phyloP scores from a whole-genome alignment of 2,888 invertebrate genomes.

The Ditylenchus weischeri region DNA sequence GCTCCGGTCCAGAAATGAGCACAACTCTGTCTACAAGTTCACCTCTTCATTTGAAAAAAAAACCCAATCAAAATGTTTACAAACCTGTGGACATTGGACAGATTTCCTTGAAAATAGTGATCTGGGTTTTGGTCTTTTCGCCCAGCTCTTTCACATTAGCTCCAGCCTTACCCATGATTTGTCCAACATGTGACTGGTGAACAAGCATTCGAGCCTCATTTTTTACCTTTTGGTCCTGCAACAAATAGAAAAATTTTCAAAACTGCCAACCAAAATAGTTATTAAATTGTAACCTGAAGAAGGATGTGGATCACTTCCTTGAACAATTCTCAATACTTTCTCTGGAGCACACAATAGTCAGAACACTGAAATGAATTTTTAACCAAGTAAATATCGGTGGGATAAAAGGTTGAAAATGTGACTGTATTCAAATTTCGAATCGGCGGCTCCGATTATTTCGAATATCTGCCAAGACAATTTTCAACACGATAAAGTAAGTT shows the following conservation, averaged over 20 bases:
- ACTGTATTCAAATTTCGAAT: background rate
- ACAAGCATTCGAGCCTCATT: constrained; percentile 84
- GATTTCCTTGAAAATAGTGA: constrained; percentile 70
- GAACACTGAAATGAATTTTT: constrained; percentile 70
- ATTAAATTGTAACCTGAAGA: constrained; percentile 41
- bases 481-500: constrained; percentile 5
- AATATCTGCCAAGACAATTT: too few relatives aligned
- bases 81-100: constrained; percentile 93
- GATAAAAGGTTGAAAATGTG: constrained; percentile 14
- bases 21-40: background rate
- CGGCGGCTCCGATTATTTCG: too few relatives aligned
- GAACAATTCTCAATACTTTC: constrained; percentile 59
- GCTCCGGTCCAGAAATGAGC: background rate
- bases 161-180: constrained; percentile 92
- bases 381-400: background rate
- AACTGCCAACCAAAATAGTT: too few relatives aligned
- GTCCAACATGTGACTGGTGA: constrained; percentile 95
- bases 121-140: constrained; percentile 92
- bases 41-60: too few relatives aligned
- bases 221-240: background rate
- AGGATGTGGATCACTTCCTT: constrained; percentile 30
- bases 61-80: constrained; percentile 69
- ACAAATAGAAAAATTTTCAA: background rate
- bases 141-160: constrained; percentile 94
- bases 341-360: constrained; percentile 83